Evolutionary conservation across 2,888 invertebrate genomes (phyloP), one percentile per base, ranked within the genome.

Genomic region (Eumacrocentrus americanus): DNA sequence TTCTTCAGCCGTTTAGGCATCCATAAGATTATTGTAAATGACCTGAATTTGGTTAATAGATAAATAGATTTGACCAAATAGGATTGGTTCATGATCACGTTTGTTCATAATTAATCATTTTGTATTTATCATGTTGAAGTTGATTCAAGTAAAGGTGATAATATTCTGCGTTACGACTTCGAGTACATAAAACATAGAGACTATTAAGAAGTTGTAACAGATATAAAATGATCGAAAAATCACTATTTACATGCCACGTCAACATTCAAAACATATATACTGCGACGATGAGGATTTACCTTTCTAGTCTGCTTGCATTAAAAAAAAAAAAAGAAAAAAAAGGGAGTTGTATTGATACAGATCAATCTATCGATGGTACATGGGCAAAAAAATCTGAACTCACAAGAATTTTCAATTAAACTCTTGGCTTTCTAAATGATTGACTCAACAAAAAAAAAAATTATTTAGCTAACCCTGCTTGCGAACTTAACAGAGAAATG

Each of bases 211-310:
- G 23, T 14, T 25, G 46, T 23, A 46, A 11, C n/a, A 23, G 7
- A 25, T n/a, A 12, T 23, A 46, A 46, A 46, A 46, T 46, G 22
- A 46, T 23, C 14, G 1, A n/a, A 40, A 14, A 25, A 12, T 46
- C 12, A 3, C 46, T 46, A 46, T 46, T 46, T 46, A 46, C 46
- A 46, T 46, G 46, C 46, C 46, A 46, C 46, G 46, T 25, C 7
- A 46, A 25, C 4, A 42, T 44, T 44, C 22, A 44, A 25, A 22
- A 23, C 14, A 9, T 18, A 16, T 2, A 40, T 18, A 20, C 3
- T 42, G n/a, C n/a, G 18, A 16, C n/a, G n/a, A 42, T 18, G 18
- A 16, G 42, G 20, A 18, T 42, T 42, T 2, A 18, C 20, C 42
- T n/a, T 11, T 20, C 9, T 11, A 11, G 42, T 42, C 18, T 42